Conservation (phyloP, 2,113 vertebrate genomes). For the Lepisosteus osseus region DNA sequence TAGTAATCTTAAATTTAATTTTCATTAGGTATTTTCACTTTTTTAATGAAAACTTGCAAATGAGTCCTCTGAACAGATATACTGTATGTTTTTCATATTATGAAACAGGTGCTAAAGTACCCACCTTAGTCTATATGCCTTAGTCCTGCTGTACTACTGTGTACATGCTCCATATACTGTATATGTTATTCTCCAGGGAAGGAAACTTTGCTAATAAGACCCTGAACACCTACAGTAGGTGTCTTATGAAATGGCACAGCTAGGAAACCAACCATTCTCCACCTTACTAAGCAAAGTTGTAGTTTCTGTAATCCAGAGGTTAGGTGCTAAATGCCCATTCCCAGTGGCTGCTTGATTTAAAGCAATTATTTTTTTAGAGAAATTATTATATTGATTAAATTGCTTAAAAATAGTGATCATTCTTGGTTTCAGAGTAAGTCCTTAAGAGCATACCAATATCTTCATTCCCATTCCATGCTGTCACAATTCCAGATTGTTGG, state of each 20-base stretch:
- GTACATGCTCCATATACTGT: background rate
- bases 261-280: conserved; percentile 1
- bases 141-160: too few relatives aligned
- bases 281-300: background rate
- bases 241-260: background rate
- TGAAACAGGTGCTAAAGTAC: too few relatives aligned
- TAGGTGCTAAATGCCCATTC: background rate
- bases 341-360: background rate
- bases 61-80: too few relatives aligned
- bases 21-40: too few relatives aligned
- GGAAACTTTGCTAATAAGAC: background rate
- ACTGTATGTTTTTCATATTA: too few relatives aligned
- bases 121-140: too few relatives aligned
- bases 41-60: too few relatives aligned
- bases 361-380: conserved; percentile 6
- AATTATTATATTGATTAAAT: conserved; percentile 8
- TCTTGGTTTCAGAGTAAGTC: background rate
- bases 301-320: background rate
- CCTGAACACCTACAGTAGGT: background rate
- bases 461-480: conserved; percentile 1
- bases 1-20: too few relatives aligned
- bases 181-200: conserved; percentile 8
- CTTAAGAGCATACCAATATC: background rate
- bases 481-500: background rate
- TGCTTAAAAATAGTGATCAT: background rate